Conservation (phyloP, 2,888 invertebrate genomes). For the Oxycera nigricornis region DNA sequence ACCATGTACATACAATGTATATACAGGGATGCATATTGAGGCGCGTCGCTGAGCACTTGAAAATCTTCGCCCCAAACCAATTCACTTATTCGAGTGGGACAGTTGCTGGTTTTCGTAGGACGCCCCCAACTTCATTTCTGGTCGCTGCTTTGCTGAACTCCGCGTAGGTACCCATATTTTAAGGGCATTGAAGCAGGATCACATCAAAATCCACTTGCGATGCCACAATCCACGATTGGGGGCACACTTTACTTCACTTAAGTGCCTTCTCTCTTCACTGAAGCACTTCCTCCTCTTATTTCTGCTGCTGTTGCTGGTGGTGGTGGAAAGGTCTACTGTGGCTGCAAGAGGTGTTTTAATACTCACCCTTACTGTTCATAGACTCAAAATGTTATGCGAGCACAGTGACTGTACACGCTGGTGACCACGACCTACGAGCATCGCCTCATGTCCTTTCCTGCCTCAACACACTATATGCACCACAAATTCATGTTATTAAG, state of each 20-base stretch:
- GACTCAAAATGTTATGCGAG: neutral
- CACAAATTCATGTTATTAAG: neutral
- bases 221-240: neutral
- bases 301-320: neutral
- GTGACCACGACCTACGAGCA: neutral
- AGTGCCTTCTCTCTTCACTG: conserved; percentile 14
- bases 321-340: neutral
- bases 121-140: neutral
- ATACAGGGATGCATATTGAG: no score
- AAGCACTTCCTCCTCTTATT: neutral
- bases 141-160: neutral
- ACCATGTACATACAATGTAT: no score
- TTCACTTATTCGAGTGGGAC: neutral
- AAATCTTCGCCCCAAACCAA: neutral
- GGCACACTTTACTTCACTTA: neutral
- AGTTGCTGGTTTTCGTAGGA: neutral
- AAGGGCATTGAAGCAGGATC: neutral
- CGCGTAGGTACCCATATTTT: neutral
- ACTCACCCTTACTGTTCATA: neutral
- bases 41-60: neutral
- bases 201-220: conserved; percentile 8
- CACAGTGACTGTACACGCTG: neutral
- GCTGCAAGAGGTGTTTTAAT: neutral
- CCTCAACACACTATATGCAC: neutral
- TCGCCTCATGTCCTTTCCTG: neutral